These are phyloP conservation scores for Hirundo rustica DNA, from an alignment of 2,797 vertebrate species.

Conservation along the genomic window DNA sequence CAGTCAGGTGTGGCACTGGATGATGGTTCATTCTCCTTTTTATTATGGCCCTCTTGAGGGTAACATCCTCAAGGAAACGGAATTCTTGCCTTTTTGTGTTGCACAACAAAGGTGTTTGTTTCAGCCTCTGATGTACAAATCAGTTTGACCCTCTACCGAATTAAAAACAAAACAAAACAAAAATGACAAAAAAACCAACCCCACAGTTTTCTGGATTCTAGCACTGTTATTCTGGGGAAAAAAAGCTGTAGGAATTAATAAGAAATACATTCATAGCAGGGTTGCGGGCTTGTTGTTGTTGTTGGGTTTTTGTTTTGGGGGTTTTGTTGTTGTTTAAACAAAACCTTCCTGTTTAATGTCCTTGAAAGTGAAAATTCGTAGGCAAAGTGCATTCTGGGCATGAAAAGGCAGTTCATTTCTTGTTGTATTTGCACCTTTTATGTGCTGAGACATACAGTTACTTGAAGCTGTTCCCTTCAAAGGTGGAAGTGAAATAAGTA, in stretches of 20 bases:
- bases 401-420: constrained; percentile 8
- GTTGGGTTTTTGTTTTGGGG: neutral
- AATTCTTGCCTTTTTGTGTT: neutral
- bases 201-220: neutral
- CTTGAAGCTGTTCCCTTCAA: constrained; percentile 8
- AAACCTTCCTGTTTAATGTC: neutral
- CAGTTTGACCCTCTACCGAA: neutral
- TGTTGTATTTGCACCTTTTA: constrained; percentile 17
- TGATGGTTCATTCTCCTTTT: neutral
- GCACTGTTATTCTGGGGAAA: neutral
- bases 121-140: neutral
- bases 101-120: neutral
- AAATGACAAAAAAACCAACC: too few species aligned
- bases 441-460: neutral
- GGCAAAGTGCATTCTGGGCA: neutral
- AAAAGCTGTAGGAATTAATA: neutral
- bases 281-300: neutral
- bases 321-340: neutral
- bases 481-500: constrained; percentile 44
- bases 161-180: neutral
- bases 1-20: constrained; percentile 27
- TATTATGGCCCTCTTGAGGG: neutral
- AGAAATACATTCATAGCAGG: neutral
- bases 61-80: neutral
- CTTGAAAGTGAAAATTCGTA: neutral